phyloP scores from a whole-genome alignment of 2,888 invertebrate species.

The Limnephilus lunatus region DNA sequence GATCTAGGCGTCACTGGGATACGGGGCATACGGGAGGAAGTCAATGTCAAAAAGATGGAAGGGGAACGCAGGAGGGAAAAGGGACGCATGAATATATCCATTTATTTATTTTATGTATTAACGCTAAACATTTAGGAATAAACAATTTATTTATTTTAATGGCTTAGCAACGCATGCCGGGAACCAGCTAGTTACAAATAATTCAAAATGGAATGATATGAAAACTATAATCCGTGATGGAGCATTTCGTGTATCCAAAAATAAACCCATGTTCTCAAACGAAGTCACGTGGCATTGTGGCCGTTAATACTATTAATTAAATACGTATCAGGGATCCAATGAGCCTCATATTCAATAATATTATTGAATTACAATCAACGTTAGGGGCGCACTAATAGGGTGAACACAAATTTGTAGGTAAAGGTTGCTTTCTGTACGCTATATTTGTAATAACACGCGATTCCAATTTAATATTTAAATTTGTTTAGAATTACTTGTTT shows the following conservation, averaged over 20 bases:
- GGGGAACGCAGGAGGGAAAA: no score
- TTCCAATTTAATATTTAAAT: neutral
- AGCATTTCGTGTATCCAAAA: neutral
- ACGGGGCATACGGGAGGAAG: no score
- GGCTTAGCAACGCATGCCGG: no score
- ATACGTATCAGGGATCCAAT: neutral
- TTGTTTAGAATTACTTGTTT: neutral
- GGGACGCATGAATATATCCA: no score
- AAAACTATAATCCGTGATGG: neutral
- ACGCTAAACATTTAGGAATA: no score
- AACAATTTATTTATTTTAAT: no score
- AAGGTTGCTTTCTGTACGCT: neutral
- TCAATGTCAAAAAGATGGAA: no score
- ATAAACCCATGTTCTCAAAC: neutral
- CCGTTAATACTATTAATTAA: neutral
- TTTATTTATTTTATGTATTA: no score
- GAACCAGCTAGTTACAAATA: no score
- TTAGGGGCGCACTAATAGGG: neutral
- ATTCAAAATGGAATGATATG: neutral
- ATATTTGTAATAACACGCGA: neutral
- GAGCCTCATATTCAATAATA: neutral
- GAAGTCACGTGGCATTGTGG: neutral
- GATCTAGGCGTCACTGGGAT: no score
- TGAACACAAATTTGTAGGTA: neutral
- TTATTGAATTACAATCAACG: slow-evolving; percentile 2